Evolutionary conservation across 2,888 invertebrate species (phyloP).

Genomic region (Protodeltote pygarga): DNA sequence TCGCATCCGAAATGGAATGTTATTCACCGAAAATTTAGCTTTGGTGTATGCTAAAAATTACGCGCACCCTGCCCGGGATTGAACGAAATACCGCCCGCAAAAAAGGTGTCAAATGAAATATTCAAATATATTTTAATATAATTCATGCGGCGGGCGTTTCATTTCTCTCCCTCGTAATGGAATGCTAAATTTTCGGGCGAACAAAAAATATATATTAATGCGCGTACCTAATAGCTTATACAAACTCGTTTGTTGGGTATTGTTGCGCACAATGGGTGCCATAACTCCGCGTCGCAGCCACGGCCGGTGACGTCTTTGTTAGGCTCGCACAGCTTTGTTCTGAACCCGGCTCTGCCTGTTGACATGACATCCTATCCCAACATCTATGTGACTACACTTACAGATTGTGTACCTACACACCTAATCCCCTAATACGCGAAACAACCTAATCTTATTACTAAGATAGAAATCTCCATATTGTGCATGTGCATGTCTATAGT

Average conservation of each 20-base stretch:
- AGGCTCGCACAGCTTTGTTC: slow-evolving; percentile 80
- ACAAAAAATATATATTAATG: slow-evolving; percentile 88
- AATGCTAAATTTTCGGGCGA: slow-evolving; percentile 87
- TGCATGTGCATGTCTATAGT: no score
- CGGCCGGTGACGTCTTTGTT: slow-evolving; percentile 87
- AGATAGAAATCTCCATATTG: no score
- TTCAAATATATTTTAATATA: slow-evolving; percentile 88
- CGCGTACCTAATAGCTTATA: slow-evolving; percentile 87
- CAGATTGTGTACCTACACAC: slow-evolving; percentile 47
- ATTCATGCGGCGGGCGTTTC: slow-evolving; percentile 87
- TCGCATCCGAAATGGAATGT: slow-evolving; percentile 84
- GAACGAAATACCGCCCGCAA: slow-evolving; percentile 84
- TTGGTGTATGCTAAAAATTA: slow-evolving; percentile 85
- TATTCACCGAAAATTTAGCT: slow-evolving; percentile 83
- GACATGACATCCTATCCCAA: slow-evolving; percentile 71
- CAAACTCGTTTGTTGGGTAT: slow-evolving; percentile 88
- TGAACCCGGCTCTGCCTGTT: slow-evolving; percentile 78
- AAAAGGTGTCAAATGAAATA: slow-evolving; percentile 88
- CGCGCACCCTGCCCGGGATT: slow-evolving; percentile 80
- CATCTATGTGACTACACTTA: slow-evolving; percentile 62
- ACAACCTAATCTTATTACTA: slow-evolving; percentile 39
- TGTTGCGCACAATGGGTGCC: slow-evolving; percentile 87
- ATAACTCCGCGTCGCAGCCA: slow-evolving; percentile 86
- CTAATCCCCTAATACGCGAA: slow-evolving; percentile 35
- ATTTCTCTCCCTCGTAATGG: slow-evolving; percentile 87